Percentiles rank a stretch among this genome's conserved stretches.
phyloP scores from a whole-genome alignment of 1,140 invertebrate genomes.

The Dendroctonus ponderosae region DNA sequence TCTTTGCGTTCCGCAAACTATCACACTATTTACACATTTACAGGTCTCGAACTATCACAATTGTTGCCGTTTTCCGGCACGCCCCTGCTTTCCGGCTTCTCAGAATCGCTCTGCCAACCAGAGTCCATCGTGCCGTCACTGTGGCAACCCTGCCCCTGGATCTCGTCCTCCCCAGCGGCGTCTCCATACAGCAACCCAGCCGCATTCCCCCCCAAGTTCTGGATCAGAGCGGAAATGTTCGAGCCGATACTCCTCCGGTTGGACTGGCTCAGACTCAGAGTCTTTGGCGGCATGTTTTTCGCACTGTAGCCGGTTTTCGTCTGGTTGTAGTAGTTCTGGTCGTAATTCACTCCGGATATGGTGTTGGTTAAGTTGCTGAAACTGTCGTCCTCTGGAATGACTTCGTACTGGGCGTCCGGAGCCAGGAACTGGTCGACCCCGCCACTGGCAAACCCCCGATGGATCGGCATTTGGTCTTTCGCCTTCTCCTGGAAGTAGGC shows the following conservation, averaged over 20 bases:
- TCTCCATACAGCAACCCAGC: slow-evolving; percentile 48
- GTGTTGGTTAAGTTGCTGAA: slow-evolving; percentile 46
- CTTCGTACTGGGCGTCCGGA: slow-evolving; percentile 64
- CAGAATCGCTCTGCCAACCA: slow-evolving; percentile 51
- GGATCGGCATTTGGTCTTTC: slow-evolving; percentile 24
- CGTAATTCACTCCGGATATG: slow-evolving; percentile 47
- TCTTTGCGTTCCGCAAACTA: too few species aligned
- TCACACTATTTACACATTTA: slow-evolving; percentile 33
- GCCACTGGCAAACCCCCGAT: slow-evolving; percentile 33
- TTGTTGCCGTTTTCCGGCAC: slow-evolving; percentile 3
- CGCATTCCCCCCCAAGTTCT: slow-evolving; percentile 49
- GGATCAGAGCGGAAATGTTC: slow-evolving; percentile 50
- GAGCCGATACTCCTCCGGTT: slow-evolving; percentile 44
- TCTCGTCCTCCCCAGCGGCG: slow-evolving; percentile 45
- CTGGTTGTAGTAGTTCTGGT: slow-evolving; percentile 43
- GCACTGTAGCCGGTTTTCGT: slow-evolving; percentile 34
- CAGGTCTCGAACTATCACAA: slow-evolving; percentile 29
- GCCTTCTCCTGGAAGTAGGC: slow-evolving; percentile 42
- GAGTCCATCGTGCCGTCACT: slow-evolving; percentile 51
- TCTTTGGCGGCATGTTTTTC: slow-evolving; percentile 44
- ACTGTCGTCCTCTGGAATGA: slow-evolving; percentile 48
- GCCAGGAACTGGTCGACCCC: slow-evolving; percentile 53
- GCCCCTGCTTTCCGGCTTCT: slow-evolving; percentile 40
- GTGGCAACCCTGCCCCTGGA: slow-evolving; percentile 44
- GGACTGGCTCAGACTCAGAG: slow-evolving; percentile 37